Base-by-base conservation (phyloP, 53 echinoderm and acorn worm species). In the Holothuria leucospilota region DNA sequence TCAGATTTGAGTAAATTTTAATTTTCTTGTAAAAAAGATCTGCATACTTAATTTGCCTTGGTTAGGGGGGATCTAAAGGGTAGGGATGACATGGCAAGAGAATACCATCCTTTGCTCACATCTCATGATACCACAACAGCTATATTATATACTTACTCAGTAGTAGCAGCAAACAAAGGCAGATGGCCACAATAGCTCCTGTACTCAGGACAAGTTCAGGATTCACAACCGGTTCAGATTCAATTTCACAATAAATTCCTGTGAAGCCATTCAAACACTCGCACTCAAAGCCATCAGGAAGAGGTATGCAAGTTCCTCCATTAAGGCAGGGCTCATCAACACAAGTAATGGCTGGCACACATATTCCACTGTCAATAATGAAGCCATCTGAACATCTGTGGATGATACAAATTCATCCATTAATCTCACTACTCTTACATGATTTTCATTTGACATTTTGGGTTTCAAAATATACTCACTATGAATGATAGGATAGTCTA, bases 141-240 rank as follows among this genome's bases (percentile, higher is more conserved):
- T n/a, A 28, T 67, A n/a, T n/a, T n/a, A n/a, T 67, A 78, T 34
- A 96, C 96, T 93, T 85, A 96, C 96, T 77, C 21, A 96, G 77
- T 38, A 96, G 85, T 30, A 96, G 39, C 42, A 96, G 84, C 2
- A 96, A 62, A 71, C 94, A 94, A 26, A 95, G 64, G 20, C 92
- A 74, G 62, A 96, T 82, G 61, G 95, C 87, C 0, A 93, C 62
- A 26, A 90, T 81, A 53, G 90, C 94, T 1, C 94, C 93, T 2
- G 92, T 38, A 56, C 88, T 91, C 8, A 94, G 73, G 9, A 71
- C 73, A 18, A 94, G 88, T 2, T 62, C 39, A 25, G 8, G 46
- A 29, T 29, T 14, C 6, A 59, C 60, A 6, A 61, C 63, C 2
- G 64, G 27, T 6, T 20, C 38, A 6, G 13, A 14, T 66, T 10